These are phyloP conservation scores for Drosophila subobscura DNA, from an alignment of 1,140 invertebrate genomes.

Conservation along the genomic window DNA sequence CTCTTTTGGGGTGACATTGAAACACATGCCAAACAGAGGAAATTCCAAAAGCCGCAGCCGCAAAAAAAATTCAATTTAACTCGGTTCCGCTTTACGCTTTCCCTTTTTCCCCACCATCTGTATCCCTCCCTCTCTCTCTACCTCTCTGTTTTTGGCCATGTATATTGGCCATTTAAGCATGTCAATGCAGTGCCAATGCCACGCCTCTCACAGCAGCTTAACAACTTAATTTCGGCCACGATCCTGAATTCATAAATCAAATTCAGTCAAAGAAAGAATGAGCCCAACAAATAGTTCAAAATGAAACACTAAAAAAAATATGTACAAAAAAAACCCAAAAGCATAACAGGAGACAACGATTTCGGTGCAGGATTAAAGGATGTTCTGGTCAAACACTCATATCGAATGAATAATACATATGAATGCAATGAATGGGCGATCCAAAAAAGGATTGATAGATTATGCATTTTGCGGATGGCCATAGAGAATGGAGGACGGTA, in stretches of 20 bases:
- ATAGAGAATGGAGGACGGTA: too few species aligned
- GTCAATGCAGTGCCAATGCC: conserved; percentile 12
- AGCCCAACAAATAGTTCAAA: conserved; percentile 44
- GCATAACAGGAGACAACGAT: conserved; percentile 6
- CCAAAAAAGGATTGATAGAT: background rate
- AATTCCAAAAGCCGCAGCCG: conserved; percentile 31
- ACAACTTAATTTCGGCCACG: conserved; percentile 66
- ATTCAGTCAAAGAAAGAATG: conserved; percentile 27
- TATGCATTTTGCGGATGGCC: background rate
- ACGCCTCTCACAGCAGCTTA: conserved; percentile 50
- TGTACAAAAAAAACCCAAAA: background rate
- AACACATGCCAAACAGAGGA: conserved; percentile 58
- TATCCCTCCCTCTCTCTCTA: too few species aligned
- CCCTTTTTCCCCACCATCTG: background rate
- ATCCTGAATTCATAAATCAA: conserved; percentile 65
- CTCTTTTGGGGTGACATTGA: conserved; percentile 40
- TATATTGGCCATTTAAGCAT: conserved; percentile 73
- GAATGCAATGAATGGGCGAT: background rate
- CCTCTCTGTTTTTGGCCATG: background rate
- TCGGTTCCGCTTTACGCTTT: conserved; percentile 46
- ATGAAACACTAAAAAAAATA: background rate
- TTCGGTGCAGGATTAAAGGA: conserved; percentile 29
- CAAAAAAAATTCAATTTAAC: conserved; percentile 70
- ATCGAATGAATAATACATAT: conserved; percentile 10
- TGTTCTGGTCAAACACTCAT: conserved; percentile 34